Conservation (phyloP, 2,888 invertebrate species). For the Caenorhabditis sp. region DNA sequence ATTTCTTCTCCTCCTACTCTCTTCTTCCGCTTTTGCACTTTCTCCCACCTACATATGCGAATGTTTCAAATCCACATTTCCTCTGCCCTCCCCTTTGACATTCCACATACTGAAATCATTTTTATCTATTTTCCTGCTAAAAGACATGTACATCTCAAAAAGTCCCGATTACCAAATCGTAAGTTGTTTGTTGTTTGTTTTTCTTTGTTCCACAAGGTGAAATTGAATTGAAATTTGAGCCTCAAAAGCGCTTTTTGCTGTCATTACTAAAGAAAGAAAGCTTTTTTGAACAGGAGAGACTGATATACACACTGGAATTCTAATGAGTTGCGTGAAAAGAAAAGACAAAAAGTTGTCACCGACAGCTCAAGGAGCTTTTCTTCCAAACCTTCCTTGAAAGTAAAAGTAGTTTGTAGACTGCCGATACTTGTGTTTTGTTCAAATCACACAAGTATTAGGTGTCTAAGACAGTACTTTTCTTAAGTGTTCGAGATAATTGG, state of each 20-base stretch:
- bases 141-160: conserved; percentile 24
- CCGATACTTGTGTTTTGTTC: conserved; percentile 7
- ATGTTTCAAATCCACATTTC: conserved; percentile 25
- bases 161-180: conserved; percentile 5
- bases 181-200: too few species aligned
- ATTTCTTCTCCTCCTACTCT: background rate
- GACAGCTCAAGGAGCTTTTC: conserved; percentile 1
- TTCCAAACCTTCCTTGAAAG: background rate
- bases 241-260: conserved; percentile 13
- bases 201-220: too few species aligned
- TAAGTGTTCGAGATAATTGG: background rate
- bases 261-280: conserved; percentile 3
- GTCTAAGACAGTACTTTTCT: background rate
- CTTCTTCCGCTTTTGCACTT: background rate
- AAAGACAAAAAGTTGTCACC: background rate
- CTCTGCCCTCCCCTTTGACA: background rate
- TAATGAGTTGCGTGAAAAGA: conserved; percentile 31
- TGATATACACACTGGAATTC: conserved; percentile 16
- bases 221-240: background rate
- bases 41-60: background rate
- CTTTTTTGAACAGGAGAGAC: background rate
- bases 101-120: background rate
- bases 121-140: background rate
- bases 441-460: background rate
- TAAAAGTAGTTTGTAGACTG: background rate